Base-by-base conservation (phyloP, 2,888 invertebrate genomes). In the Drosophila subquinaria region DNA sequence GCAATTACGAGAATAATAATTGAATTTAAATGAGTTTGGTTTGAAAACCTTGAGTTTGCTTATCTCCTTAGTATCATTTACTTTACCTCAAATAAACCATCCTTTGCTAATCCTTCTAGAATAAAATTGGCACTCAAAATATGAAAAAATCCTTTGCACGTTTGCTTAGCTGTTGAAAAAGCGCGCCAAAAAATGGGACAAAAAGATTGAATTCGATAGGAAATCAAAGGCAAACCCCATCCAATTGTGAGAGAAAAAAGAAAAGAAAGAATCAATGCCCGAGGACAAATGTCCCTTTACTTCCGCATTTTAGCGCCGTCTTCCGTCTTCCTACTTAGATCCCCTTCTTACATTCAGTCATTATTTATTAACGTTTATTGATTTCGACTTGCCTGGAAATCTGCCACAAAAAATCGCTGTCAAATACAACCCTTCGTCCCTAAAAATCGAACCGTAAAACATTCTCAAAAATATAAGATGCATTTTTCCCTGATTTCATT, bases 281-380 rank as follows among this genome's bases (percentile, higher is more conserved):
- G 47, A 61, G 71, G 53, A 73, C 52, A 80, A 57, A 69, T 79
- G 74, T 88, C 71, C 85, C 57, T 80, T 64, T 84, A 82, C 86
- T 84, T 84, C 83, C 83, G 83, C 75, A 82, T 85, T 80, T 74
- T 66, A 69, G 88, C 88, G 88, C 88, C 79, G 73, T 69, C 48
- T 79, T 69, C 13, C 48, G 9, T 23, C 36, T 69, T 56, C 42
- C 61, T 60, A 30, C n/a, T 15, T 48, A 35, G 17, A 20, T 13
- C n/a, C 38, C 30, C 30, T 56, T 42, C 60, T 67, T 50, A 50
- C 60, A 73, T 67, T 69, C 81, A 73, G 52, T 66, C 75, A 71
- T 79, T 88, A 85, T 89, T 90, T 87, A 87, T 87, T 88, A 81
- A 79, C 73, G 80, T 76, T 74, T 81, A 86, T 88, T 81, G 87